These are phyloP conservation scores for Drosophila seguyi DNA, from an alignment of 1,140 invertebrate genomes.

Conservation along the genomic window DNA sequence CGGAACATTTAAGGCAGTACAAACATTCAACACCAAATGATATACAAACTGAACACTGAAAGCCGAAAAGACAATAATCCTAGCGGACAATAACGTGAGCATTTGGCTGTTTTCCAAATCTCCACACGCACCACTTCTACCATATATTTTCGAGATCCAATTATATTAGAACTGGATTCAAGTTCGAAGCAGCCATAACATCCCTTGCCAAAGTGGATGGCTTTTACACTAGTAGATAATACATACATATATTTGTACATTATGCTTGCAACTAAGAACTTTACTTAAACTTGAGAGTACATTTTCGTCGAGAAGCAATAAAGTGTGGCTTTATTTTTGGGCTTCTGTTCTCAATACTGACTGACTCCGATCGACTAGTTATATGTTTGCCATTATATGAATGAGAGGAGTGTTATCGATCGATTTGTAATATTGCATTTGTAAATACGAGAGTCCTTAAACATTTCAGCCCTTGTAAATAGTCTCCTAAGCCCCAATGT, in stretches of 20 bases:
- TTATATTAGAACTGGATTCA: slow-evolving; percentile 10
- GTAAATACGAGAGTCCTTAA: slow-evolving; percentile 3
- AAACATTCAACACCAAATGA: slow-evolving; percentile 40
- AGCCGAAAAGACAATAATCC: slow-evolving; percentile 64
- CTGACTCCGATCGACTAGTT: slow-evolving; percentile 5
- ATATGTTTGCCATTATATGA: slow-evolving; percentile 1
- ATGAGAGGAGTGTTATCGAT: slow-evolving; percentile 1
- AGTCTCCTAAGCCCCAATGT: slow-evolving; percentile 30
- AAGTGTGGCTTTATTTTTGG: not conserved
- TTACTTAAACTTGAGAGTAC: not conserved
- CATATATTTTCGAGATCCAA: not conserved
- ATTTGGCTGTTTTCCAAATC: slow-evolving; percentile 4
- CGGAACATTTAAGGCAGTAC: slow-evolving; percentile 40
- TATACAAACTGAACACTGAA: slow-evolving; percentile 25
- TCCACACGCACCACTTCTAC: not conserved
- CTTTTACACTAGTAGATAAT: not conserved
- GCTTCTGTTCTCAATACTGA: not conserved
- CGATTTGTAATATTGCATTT: slow-evolving; percentile 9
- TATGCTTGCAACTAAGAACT: not conserved
- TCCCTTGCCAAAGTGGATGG: slow-evolving; percentile 13
- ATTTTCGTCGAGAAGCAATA: slow-evolving; percentile 13
- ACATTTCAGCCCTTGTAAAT: slow-evolving; percentile 21
- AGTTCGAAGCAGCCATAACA: slow-evolving; percentile 11
- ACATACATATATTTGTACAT: slow-evolving; percentile 19
- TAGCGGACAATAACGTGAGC: slow-evolving; percentile 34